Base-by-base conservation (phyloP, 2,113 vertebrate genomes). In the Cyphomyrus discorhynchus region DNA sequence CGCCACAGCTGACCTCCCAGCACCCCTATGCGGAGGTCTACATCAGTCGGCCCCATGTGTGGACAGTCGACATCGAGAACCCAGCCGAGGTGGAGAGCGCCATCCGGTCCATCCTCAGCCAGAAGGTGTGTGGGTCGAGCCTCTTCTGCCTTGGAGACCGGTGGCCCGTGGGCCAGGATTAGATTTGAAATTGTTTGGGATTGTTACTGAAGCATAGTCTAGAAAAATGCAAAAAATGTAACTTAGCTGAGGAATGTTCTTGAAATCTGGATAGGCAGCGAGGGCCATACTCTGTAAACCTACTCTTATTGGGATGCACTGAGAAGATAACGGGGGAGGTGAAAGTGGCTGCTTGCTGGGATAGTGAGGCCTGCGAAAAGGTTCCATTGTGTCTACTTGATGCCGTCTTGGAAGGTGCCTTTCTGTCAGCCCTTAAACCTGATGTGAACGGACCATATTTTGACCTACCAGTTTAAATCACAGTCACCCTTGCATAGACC, bases 1-100 rank as follows among this genome's bases (percentile, higher is more conserved):
- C 90, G 46, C 84, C 45, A 46, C 95, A 99, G 98, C 84, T 99
- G 92, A 99, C 98, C 19, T 99, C 98, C 1, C 98, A 99, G 93
- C 98, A 99, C 84, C 98, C 98, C 0, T 99, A 99, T 1, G 98
- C 98, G 0, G 98, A 99, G 94, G 97, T 99, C 85, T 99, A 99
- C 94, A 97, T 99, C 0, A 98, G 98, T 5, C 97, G 93, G 84
- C 98, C 98, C 0, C 98, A 99, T 0, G 98, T 99, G 86, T 99
- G 98, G 98, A 99, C 98, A 10, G 98, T 99, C 89, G 96, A 99
- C 91, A 99, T 99, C 74, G 97, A 95, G 0, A 94, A 98, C 92
- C 93, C 96, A 0, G 96, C 93, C 0, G 98, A 99, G 93, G 98
- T 99, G 24, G 98, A 99, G 92, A 94, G 93, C 46, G 98, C 98